phyloP scores from a whole-genome alignment of 1,140 invertebrate species.

The Cyrtorhinus lividipennis region DNA sequence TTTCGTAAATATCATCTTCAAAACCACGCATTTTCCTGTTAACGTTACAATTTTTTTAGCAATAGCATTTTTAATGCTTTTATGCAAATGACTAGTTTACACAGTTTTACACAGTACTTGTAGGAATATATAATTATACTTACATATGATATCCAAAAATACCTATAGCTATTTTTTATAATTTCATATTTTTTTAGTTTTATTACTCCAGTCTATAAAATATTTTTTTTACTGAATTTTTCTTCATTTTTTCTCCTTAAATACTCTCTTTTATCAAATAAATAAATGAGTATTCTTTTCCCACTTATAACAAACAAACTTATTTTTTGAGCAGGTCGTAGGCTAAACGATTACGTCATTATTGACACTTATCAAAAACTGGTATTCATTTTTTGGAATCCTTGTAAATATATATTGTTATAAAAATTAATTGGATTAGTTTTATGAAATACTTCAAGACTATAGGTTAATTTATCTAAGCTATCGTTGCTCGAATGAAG shows the following conservation, averaged over 20 bases:
- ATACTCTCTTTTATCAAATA: constrained; percentile 22
- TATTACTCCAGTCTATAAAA: constrained; percentile 25
- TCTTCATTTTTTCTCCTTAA: constrained; percentile 15
- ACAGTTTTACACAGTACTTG: constrained; percentile 5
- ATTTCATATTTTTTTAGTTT: constrained; percentile 12
- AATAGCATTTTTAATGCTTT: neutral
- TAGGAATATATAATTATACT: constrained; percentile 18
- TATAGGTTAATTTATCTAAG: constrained; percentile 13
- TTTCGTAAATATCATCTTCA: too few relatives aligned
- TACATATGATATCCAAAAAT: constrained; percentile 24
- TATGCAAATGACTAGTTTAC: neutral
- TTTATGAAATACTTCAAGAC: constrained; percentile 10
- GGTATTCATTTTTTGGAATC: constrained; percentile 16
- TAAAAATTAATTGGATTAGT: constrained; percentile 20
- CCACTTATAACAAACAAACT: constrained; percentile 19
- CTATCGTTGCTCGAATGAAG: constrained; percentile 22
- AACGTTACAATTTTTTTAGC: neutral
- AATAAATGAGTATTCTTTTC: constrained; percentile 19
- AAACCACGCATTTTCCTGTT: too few relatives aligned
- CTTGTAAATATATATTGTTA: constrained; percentile 22
- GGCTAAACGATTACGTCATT: constrained; percentile 23
- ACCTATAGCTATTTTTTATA: constrained; percentile 21
- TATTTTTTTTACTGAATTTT: constrained; percentile 18
- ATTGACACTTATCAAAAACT: constrained; percentile 24
- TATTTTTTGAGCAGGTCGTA: constrained; percentile 24